Percentiles rank a stretch among this genome's conserved stretches.
Conservation (phyloP, 1,140 invertebrate species). For the Thalassaphorura encarpata region DNA sequence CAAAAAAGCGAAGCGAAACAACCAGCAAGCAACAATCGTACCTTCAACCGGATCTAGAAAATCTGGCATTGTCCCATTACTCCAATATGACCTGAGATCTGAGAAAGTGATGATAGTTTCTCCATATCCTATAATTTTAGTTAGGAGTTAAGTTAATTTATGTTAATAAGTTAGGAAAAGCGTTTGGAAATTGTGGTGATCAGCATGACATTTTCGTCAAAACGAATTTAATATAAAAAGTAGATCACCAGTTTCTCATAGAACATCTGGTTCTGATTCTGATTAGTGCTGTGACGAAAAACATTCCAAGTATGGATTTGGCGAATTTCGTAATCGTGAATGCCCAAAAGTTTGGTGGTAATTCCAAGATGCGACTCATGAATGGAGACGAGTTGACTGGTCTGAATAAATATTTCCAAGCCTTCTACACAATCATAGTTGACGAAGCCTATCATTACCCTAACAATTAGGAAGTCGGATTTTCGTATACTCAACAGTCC, state of each 20-base stretch:
- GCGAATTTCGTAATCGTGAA: slow-evolving; percentile 13
- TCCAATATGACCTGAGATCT: slow-evolving; percentile 5
- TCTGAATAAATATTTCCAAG: background rate
- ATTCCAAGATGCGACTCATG: background rate
- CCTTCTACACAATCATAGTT: slow-evolving; percentile 12
- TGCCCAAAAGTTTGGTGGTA: slow-evolving; percentile 16
- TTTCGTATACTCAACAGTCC: background rate
- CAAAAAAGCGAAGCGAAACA: no score
- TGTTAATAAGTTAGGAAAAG: slow-evolving; percentile 1
- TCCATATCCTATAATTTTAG: background rate
- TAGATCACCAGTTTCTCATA: background rate
- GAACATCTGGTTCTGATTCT: background rate
- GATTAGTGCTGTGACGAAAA: background rate
- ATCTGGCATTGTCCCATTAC: slow-evolving; percentile 9
- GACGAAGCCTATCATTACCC: slow-evolving; percentile 19
- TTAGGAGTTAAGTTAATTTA: no score
- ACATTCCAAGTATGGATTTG: background rate
- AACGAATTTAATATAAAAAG: background rate
- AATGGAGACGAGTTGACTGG: background rate
- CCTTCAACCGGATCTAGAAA: slow-evolving; percentile 16
- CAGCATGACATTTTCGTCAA: background rate
- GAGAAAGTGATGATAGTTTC: slow-evolving; percentile 9
- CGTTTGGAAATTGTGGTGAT: background rate
- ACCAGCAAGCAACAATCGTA: slow-evolving; percentile 6
- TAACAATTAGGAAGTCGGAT: background rate